These are phyloP conservation scores for Protomyctophum bolini DNA, from an alignment of 2,113 vertebrate species.

Conservation along the genomic window DNA sequence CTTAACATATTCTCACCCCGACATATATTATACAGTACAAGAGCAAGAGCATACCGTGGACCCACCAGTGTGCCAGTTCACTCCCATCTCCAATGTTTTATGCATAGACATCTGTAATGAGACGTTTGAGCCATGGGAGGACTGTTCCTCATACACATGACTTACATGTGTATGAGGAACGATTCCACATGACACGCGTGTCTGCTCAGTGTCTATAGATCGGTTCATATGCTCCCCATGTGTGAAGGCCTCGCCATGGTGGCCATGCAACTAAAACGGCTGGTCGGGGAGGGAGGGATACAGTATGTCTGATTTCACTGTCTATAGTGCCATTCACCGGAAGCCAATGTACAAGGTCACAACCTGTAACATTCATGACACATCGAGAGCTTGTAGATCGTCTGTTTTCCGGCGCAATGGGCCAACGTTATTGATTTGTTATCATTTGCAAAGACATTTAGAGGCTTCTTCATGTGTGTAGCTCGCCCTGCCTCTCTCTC, in stretches of 20 bases:
- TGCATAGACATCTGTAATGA: slow-evolving; percentile 38
- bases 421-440: not conserved
- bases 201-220: not conserved
- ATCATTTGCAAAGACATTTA: slow-evolving; percentile 23
- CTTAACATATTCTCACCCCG: not conserved
- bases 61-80: not conserved
- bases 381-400: too few relatives aligned
- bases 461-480: not conserved
- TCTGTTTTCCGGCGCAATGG: too few relatives aligned
- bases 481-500: too few relatives aligned
- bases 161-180: slow-evolving; percentile 3
- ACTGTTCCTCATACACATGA: too few relatives aligned
- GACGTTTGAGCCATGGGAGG: not conserved
- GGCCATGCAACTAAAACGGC: not conserved
- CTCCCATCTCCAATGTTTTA: slow-evolving; percentile 26
- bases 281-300: not conserved
- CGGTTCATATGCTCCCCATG: slow-evolving; percentile 9
- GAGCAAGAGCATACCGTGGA: not conserved
- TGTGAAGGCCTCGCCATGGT: slow-evolving; percentile 9
- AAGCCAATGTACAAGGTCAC: too few relatives aligned
- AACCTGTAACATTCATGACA: not conserved
- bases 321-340: too few relatives aligned
- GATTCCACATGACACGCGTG: slow-evolving; percentile 10
- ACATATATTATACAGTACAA: slow-evolving; percentile 4
- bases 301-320: too few relatives aligned